Conservation (phyloP, 2,113 vertebrate species). For the Procapra przewalskii region DNA sequence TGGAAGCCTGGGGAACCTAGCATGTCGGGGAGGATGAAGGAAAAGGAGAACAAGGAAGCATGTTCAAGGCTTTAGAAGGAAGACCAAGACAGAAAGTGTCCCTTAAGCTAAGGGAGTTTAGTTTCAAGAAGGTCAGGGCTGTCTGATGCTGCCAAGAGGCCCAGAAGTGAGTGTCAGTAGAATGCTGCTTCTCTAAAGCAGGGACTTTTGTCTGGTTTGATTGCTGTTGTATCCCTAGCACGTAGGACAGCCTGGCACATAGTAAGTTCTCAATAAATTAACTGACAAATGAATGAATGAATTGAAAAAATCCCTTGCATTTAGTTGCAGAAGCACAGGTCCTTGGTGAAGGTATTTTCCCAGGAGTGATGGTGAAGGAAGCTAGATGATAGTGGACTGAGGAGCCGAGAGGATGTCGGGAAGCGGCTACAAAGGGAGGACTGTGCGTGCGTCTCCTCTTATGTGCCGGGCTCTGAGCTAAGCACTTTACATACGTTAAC, state of each 20-base stretch:
- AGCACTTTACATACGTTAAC: background rate
- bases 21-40: background rate
- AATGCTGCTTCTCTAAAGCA: background rate
- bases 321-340: background rate
- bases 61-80: background rate
- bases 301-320: background rate
- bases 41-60: background rate
- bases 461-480: background rate
- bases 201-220: background rate
- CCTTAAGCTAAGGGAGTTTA: background rate
- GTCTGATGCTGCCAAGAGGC: background rate
- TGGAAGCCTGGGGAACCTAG: background rate
- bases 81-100: background rate
- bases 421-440: background rate
- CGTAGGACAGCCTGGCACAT: background rate
- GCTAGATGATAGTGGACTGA: background rate
- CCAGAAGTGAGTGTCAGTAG: background rate
- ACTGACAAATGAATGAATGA: background rate
- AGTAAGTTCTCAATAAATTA: constrained; percentile 6
- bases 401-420: background rate
- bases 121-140: background rate
- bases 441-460: background rate
- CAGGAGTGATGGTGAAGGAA: background rate
- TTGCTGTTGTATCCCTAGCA: background rate
- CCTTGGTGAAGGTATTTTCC: background rate